phyloP scores from a whole-genome alignment of 2,113 vertebrate species.

The Anolis sagrei region DNA sequence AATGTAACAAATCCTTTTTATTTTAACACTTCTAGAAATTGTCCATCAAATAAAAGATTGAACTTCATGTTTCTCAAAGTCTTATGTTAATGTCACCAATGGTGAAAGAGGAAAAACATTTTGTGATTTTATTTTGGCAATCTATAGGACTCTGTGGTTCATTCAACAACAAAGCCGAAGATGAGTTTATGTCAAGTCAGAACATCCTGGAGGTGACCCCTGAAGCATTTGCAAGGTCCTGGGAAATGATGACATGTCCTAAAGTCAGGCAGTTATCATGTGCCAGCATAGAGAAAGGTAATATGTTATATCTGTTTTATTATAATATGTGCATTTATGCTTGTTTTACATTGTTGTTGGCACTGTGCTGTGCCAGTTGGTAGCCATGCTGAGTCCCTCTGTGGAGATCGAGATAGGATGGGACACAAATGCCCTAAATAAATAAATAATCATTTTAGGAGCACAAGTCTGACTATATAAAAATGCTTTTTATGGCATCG shows the following conservation, averaged over 20 bases:
- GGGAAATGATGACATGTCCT: conserved; percentile 59
- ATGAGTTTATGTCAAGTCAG: conserved; percentile 35
- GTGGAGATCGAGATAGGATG: no score
- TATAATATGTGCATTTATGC: no score
- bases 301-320: no score
- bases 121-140: background rate
- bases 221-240: conserved; percentile 49
- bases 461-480: background rate
- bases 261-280: conserved; percentile 61
- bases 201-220: conserved; percentile 61
- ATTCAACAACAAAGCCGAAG: conserved; percentile 16
- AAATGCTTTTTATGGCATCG: background rate
- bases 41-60: background rate
- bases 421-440: no score
- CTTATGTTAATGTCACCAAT: background rate
- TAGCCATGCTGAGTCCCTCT: no score
- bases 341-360: no score
- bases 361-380: no score
- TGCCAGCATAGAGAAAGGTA: conserved; percentile 79
- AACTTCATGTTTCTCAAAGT: background rate
- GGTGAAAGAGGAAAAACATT: background rate
- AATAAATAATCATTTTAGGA: background rate
- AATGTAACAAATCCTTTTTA: no score
- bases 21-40: background rate
- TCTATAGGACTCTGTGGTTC: conserved; percentile 14